Evolutionary conservation across 2,888 invertebrate genomes (phyloP), one percentile per base, ranked within the genome.

Genomic region (Osmoderma eremita): DNA sequence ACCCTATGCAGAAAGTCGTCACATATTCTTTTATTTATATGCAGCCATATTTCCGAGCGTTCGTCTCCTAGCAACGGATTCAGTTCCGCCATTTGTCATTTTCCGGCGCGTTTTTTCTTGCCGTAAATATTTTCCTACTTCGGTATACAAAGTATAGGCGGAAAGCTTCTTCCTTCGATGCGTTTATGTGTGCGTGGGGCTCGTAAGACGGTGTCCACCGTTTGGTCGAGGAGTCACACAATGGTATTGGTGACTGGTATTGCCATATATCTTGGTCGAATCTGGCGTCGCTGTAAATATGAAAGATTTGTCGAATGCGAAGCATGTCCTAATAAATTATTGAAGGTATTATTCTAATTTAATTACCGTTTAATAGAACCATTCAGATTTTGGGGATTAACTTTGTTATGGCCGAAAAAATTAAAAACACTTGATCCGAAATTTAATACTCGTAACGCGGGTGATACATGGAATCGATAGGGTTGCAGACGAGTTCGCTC

Each of bases 1-100:
- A 39, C 70, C 72, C 76, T 77, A 78, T 77, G 75, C 76, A 77
- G 76, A 77, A 51, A 76, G 75, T 79, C 79, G 78, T 79, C 79
- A 64, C 68, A 74, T 74, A 75, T 75, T 77, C 78, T 78, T 78
- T 78, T 78, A 79, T 79, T 78, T 79, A 78, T 78, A 79, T 78
- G 76, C 78, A 78, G 79, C 79, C 79, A 79, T 79, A 79, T 78
- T 78, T 79, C 78, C 73, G 72, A 74, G 71, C 72, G 67, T 69
- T 69, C 78, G 79, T 79, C 78, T 78, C 79, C 77, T 78, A 78
- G 78, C 78, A 77, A 79, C 79, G 75, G 74, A 74, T 76, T 75
- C 76, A 74, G 77, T 76, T 76, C 78, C 76, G 78, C 79, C 78
- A 79, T 78, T 68, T 68, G 68, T 69, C 67, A 67, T 67, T 65